These are phyloP conservation scores for Rhinichthys klamathensis DNA, from an alignment of 2,113 vertebrate species.

Conservation along the genomic window DNA sequence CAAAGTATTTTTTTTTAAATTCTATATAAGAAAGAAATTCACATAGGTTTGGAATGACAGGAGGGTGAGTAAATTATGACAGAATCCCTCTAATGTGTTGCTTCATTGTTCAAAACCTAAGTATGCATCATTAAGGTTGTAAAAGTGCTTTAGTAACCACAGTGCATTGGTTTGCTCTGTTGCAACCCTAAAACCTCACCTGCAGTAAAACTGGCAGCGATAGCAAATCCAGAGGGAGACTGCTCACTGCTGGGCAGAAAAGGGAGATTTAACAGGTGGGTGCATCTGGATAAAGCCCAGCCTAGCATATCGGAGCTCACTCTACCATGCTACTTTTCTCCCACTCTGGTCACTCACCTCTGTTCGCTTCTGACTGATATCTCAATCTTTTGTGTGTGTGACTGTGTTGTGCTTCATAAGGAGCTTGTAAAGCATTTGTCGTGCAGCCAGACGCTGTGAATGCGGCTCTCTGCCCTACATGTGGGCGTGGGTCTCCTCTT, in stretches of 20 bases:
- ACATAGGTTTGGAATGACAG: not conserved
- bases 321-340: constrained; percentile 35
- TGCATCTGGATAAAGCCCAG: constrained; percentile 34
- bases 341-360: constrained; percentile 12
- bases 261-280: constrained; percentile 53
- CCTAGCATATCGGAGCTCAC: constrained; percentile 37
- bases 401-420: constrained; percentile 12
- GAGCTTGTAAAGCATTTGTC: constrained; percentile 31
- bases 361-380: constrained; percentile 20
- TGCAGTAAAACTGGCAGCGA: not conserved
- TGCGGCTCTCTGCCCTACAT: constrained; percentile 5
- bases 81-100: not conserved
- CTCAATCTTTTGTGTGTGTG: constrained; percentile 33
- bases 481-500: constrained; percentile 44
- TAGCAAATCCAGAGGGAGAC: constrained; percentile 21
- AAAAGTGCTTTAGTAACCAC: not conserved
- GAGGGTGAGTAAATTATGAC: not conserved
- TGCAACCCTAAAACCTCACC: not conserved
- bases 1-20: not conserved
- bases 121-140: not conserved
- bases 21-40: not conserved
- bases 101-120: not conserved
- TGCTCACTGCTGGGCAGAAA: constrained; percentile 20
- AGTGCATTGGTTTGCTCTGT: constrained; percentile 10
- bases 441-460: constrained; percentile 15